Evolutionary conservation across 2,113 vertebrate species (phyloP).

Genomic region (Notothenia rossii): DNA sequence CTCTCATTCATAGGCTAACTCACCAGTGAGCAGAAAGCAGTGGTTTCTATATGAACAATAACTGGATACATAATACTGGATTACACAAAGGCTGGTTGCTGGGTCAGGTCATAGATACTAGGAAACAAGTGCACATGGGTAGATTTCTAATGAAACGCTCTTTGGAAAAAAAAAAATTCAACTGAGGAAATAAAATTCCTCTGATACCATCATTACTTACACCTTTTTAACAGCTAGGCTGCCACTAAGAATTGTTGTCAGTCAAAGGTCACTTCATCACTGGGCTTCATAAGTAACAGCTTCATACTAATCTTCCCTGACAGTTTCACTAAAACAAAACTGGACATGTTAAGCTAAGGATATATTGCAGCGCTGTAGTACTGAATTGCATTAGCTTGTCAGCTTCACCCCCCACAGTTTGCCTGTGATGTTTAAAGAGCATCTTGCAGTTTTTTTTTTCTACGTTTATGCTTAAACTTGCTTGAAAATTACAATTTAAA

Average conservation of each 20-base stretch:
- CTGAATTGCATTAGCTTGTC: constrained; percentile 14
- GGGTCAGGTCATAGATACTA: neutral
- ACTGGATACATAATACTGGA: too few relatives aligned
- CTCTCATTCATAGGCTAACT: too few relatives aligned
- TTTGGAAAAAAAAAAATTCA: too few relatives aligned
- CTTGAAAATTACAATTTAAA: too few relatives aligned
- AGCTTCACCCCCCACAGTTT: neutral
- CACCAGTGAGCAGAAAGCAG: too few relatives aligned
- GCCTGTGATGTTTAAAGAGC: neutral
- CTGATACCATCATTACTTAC: neutral
- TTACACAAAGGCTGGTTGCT: neutral
- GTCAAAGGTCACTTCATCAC: constrained; percentile 18
- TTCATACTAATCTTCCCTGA: neutral
- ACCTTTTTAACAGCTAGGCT: neutral
- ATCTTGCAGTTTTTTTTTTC: too few relatives aligned
- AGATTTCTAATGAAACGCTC: neutral
- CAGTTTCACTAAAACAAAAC: neutral
- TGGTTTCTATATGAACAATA: too few relatives aligned
- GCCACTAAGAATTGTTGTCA: constrained; percentile 11
- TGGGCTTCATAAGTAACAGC: neutral
- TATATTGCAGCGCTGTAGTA: neutral
- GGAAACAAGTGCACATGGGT: neutral
- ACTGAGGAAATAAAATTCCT: neutral
- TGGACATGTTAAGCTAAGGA: constrained; percentile 4
- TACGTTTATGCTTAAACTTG: too few relatives aligned